These are phyloP conservation scores for Oxygymnocypris stewartii DNA, from an alignment of 2,113 vertebrate genomes.

Conservation along the genomic window DNA sequence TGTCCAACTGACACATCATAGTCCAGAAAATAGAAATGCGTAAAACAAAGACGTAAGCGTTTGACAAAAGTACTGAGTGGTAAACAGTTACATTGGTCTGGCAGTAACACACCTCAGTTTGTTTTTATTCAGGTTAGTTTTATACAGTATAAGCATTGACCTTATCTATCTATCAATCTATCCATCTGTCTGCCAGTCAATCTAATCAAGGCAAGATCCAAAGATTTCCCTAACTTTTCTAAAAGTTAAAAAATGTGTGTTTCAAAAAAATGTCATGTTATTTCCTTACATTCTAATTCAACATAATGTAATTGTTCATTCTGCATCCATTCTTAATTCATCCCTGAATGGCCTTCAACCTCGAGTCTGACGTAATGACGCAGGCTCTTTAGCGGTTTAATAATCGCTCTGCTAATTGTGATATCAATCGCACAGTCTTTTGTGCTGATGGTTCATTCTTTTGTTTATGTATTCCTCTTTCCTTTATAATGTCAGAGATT, in stretches of 20 bases:
- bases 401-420: background rate
- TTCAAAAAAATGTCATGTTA: background rate
- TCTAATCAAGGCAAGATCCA: too few relatives aligned
- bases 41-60: background rate
- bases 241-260: background rate
- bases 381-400: background rate
- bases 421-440: background rate
- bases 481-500: background rate
- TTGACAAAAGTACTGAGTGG: conserved; percentile 1
- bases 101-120: background rate
- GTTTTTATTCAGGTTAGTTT: background rate
- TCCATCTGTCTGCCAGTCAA: background rate
- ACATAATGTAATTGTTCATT: background rate
- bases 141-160: background rate
- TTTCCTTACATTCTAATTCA: background rate
- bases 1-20: conserved; percentile 3
- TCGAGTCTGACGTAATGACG: background rate
- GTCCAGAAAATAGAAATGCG: background rate
- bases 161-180: background rate
- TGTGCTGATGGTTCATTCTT: background rate
- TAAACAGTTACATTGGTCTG: background rate
- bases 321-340: background rate
- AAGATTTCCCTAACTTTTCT: background rate
- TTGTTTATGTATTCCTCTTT: background rate
- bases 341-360: background rate